Conservation (phyloP, 2,888 invertebrate species). For the Hecatera dysodea region DNA sequence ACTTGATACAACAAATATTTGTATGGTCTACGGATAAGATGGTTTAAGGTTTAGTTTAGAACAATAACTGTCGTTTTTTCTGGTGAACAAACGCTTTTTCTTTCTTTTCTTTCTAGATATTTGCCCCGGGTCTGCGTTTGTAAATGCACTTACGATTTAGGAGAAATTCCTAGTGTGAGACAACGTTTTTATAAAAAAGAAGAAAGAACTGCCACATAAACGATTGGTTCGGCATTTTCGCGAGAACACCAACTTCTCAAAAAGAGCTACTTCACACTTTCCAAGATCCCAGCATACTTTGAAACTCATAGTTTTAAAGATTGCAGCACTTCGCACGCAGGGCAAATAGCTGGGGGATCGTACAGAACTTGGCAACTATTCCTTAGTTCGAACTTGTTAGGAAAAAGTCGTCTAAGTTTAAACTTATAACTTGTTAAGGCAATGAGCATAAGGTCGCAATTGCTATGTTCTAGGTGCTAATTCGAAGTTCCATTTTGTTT, state of each 20-base stretch:
- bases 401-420: constrained; percentile 47
- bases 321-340: constrained; percentile 22
- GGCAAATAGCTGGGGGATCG: constrained; percentile 25
- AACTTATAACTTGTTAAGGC: constrained; percentile 36
- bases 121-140: no score
- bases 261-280: background rate
- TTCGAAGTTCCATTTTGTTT: constrained; percentile 11
- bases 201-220: background rate
- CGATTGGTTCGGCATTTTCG: constrained; percentile 1
- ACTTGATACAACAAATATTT: no score
- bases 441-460: constrained; percentile 19
- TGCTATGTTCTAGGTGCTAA: constrained; percentile 2
- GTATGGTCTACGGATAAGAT: no score
- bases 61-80: no score
- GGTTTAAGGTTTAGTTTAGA: no score
- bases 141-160: no score
- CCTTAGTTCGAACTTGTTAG: constrained; percentile 36
- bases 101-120: no score
- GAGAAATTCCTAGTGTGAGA: no score
- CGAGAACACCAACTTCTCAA: constrained; percentile 10
- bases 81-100: no score
- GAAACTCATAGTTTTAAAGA: constrained; percentile 40
- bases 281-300: constrained; percentile 18
- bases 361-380: constrained; percentile 39
- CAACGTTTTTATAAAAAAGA: no score